phyloP scores from a whole-genome alignment of 2,888 invertebrate genomes.

The Homarus gammarus region DNA sequence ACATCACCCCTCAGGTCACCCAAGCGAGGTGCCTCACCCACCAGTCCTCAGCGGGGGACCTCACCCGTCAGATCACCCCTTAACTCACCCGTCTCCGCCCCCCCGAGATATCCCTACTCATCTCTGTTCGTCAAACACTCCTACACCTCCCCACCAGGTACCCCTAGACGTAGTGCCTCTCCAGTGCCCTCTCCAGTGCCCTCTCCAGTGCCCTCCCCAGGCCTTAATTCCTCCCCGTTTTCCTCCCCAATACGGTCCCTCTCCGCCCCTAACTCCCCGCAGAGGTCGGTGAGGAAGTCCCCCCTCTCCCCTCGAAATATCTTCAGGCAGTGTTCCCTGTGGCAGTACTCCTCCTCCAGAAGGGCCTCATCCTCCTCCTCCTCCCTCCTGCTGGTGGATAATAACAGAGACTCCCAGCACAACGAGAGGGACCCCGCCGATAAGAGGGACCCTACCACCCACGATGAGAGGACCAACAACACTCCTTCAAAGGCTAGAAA shows the following conservation, averaged over 20 bases:
- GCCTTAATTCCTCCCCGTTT: slow-evolving; percentile 12
- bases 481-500: background rate
- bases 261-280: slow-evolving; percentile 64
- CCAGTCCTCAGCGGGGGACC: slow-evolving; percentile 48
- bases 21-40: slow-evolving; percentile 14
- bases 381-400: slow-evolving; percentile 7
- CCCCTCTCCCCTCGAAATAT: slow-evolving; percentile 39
- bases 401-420: slow-evolving; percentile 14
- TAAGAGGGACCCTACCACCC: background rate
- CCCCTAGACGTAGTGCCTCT: slow-evolving; percentile 40
- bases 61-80: slow-evolving; percentile 39
- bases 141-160: slow-evolving; percentile 42
- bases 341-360: slow-evolving; percentile 32
- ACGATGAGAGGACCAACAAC: background rate
- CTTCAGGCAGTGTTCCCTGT: slow-evolving; percentile 41
- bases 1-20: slow-evolving; percentile 37
- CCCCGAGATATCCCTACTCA: background rate
- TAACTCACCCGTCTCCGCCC: slow-evolving; percentile 45
- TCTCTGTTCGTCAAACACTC: slow-evolving; percentile 14
- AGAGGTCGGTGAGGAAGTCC: slow-evolving; percentile 11
- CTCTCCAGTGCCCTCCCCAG: background rate
- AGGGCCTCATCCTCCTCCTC: slow-evolving; percentile 10
- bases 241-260: slow-evolving; percentile 51
- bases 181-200: too few relatives aligned
- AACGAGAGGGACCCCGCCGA: slow-evolving; percentile 28